A percentile compares a stretch with the other conserved stretches of the same genome.
These are phyloP conservation scores for Misgurnus mizolepis DNA, from an alignment of 2,113 vertebrate genomes.

Conservation along the genomic window DNA sequence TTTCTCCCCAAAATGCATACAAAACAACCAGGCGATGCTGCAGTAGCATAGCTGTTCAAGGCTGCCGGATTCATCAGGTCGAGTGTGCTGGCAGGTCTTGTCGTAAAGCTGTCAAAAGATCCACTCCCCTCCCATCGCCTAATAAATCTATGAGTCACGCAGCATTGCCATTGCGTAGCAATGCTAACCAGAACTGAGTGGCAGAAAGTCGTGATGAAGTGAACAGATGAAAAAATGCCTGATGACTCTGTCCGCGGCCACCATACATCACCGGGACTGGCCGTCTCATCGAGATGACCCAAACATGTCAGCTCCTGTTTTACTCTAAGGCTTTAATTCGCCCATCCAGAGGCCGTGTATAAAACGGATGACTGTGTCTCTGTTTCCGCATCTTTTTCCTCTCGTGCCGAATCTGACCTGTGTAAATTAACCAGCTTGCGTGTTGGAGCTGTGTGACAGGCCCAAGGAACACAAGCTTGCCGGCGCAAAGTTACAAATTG, in stretches of 20 bases:
- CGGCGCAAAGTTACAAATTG: constrained; percentile 19
- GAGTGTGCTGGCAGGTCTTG: constrained; percentile 25
- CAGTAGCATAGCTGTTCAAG: neutral
- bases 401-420: neutral
- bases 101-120: constrained; percentile 31
- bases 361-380: constrained; percentile 19
- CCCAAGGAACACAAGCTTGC: neutral
- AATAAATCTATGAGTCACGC: neutral
- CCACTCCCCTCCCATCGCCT: constrained; percentile 14
- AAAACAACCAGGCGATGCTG: neutral
- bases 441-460: neutral
- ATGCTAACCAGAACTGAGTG: constrained; percentile 6
- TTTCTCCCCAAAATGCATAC: too few relatives aligned
- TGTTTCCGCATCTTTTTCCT: neutral
- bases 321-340: neutral
- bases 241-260: constrained; percentile 12
- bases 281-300: neutral
- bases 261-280: constrained; percentile 15
- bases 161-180: neutral
- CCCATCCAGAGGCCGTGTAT: neutral
- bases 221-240: neutral
- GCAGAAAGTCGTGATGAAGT: constrained; percentile 26
- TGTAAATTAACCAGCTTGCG: constrained; percentile 1
- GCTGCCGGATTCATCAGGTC: constrained; percentile 16
- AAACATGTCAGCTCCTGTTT: constrained; percentile 15